Evolutionary conservation across 2,888 invertebrate species (phyloP).

Genomic region (Odontocerum albicorne): DNA sequence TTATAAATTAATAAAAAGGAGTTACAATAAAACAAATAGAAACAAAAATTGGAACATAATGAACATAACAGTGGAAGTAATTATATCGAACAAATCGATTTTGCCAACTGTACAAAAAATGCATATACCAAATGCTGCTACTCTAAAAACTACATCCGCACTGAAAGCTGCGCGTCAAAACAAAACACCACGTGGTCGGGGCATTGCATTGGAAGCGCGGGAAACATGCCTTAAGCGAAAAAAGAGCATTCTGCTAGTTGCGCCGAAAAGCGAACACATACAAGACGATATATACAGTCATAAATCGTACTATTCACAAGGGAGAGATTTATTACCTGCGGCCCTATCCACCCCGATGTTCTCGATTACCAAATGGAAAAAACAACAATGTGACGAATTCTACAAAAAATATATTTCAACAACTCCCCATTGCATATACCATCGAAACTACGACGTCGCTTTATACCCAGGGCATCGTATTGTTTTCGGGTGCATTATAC

Average conservation of each 20-base stretch:
- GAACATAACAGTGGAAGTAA: too few relatives aligned
- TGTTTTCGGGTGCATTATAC: not conserved
- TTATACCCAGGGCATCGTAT: constrained; percentile 7
- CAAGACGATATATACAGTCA: constrained; percentile 18
- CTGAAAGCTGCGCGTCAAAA: not conserved
- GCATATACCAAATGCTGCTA: too few relatives aligned
- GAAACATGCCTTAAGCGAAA: constrained; percentile 3
- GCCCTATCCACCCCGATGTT: constrained; percentile 15
- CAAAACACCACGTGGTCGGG: constrained; percentile 18
- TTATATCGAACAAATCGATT: too few relatives aligned
- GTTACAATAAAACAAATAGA: too few relatives aligned
- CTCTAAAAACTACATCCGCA: too few relatives aligned
- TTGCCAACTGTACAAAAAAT: too few relatives aligned
- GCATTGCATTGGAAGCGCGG: constrained; percentile 1
- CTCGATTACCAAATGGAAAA: not conserved
- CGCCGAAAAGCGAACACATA: constrained; percentile 11
- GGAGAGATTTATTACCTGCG: constrained; percentile 35
- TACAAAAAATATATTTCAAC: too few relatives aligned
- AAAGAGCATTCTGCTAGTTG: constrained; percentile 7
- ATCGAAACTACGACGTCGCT: too few relatives aligned
- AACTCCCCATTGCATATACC: too few relatives aligned
- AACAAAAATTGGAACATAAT: too few relatives aligned
- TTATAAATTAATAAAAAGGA: too few relatives aligned
- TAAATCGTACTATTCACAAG: constrained; percentile 27
- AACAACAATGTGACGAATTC: not conserved